Conservation (phyloP, 2,888 invertebrate genomes). For the Coremacera marginata region DNA sequence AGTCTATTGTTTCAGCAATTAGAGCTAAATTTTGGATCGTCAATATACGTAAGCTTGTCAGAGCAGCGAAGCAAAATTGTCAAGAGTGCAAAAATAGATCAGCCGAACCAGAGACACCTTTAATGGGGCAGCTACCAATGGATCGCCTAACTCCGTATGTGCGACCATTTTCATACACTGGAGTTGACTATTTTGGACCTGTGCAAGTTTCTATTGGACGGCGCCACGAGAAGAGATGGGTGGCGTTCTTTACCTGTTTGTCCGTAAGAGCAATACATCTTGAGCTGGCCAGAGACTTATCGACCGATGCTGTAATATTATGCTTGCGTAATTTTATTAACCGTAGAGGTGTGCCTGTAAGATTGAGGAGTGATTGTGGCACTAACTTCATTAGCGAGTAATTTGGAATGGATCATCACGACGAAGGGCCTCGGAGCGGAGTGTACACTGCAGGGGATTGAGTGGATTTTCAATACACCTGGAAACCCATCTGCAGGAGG, state of each 20-base stretch:
- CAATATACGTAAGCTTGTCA: neutral
- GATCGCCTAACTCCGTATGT: neutral
- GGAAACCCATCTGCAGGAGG: slow-evolving; percentile 47
- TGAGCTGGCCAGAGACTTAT: slow-evolving; percentile 42
- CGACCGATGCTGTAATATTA: slow-evolving; percentile 43
- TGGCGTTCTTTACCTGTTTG: neutral
- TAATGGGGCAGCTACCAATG: neutral
- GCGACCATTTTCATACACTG: slow-evolving; percentile 12
- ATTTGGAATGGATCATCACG: too few relatives aligned
- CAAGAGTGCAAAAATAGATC: slow-evolving; percentile 35
- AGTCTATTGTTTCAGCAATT: neutral
- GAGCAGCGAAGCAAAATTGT: slow-evolving; percentile 4
- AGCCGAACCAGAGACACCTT: slow-evolving; percentile 36
- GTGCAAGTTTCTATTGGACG: slow-evolving; percentile 14
- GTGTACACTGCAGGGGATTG: too few relatives aligned
- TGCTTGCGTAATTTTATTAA: slow-evolving; percentile 47
- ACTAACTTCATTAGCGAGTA: slow-evolving; percentile 36
- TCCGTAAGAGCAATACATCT: slow-evolving; percentile 40
- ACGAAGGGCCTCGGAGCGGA: too few relatives aligned
- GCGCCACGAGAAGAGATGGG: slow-evolving; percentile 1
- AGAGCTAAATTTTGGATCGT: too few relatives aligned
- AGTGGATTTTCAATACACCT: slow-evolving; percentile 41
- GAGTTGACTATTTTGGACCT: slow-evolving; percentile 23
- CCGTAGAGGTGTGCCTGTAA: slow-evolving; percentile 35
- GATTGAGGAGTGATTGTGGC: slow-evolving; percentile 38